Conservation (phyloP, 1,140 invertebrate species). For the silkworm (Bombyx mori) region DNA sequence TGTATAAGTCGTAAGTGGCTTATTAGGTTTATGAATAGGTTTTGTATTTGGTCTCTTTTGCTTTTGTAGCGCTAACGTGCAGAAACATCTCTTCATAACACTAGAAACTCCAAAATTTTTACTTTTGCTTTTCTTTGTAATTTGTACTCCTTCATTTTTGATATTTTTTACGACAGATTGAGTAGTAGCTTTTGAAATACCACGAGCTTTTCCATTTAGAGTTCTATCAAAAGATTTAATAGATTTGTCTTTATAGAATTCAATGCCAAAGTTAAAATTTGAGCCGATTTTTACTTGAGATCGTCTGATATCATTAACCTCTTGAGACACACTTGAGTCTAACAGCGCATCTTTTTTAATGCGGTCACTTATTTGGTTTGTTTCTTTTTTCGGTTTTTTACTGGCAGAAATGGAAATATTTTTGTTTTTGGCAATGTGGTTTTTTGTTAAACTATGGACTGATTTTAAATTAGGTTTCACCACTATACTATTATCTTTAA, state of each 20-base stretch:
- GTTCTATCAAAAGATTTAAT: no score
- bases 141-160: background rate
- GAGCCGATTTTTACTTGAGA: constrained; percentile 10
- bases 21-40: background rate
- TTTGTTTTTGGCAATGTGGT: constrained; percentile 1
- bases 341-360: background rate
- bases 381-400: background rate
- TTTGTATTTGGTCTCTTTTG: constrained; percentile 4
- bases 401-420: constrained; percentile 1
- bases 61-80: constrained; percentile 29
- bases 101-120: background rate
- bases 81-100: constrained; percentile 31
- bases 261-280: constrained; percentile 18
- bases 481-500: background rate
- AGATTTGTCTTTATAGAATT: constrained; percentile 21
- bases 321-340: background rate
- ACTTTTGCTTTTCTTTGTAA: background rate
- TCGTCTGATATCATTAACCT: background rate
- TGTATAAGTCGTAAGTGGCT: no score
- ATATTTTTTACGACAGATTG: background rate
- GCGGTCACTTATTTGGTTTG: background rate
- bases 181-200: no score
- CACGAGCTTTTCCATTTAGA: no score
- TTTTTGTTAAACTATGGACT: background rate
- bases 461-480: background rate